A percentile compares a stretch with the other conserved stretches of the same genome.
Conservation (phyloP, 2,113 vertebrate genomes). For the Larimichthys crocea region DNA sequence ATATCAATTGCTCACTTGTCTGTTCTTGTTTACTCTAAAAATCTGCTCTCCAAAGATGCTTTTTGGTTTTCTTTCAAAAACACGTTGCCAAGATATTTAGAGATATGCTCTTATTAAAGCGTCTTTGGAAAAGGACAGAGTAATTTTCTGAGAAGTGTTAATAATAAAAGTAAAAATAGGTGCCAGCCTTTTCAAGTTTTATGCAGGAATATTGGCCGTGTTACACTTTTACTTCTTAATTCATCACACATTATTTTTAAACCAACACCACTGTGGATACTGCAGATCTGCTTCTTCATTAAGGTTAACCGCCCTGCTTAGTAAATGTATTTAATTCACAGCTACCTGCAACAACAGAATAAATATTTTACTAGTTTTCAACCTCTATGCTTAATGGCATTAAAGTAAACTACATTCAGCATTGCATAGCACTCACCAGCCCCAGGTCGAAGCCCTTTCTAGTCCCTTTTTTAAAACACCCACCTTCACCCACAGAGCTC, state of each 20-base stretch:
- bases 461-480: conserved; percentile 27
- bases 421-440: conserved; percentile 5
- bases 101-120: conserved; percentile 5
- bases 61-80: conserved; percentile 16
- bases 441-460: neutral
- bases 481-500: conserved; percentile 32
- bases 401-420: conserved; percentile 23
- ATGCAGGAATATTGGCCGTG: neutral
- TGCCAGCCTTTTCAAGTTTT: conserved; percentile 29
- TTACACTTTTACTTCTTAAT: conserved; percentile 17
- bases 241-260: conserved; percentile 7
- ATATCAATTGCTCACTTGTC: neutral
- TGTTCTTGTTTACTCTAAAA: conserved; percentile 14
- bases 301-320: neutral
- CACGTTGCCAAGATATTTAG: neutral
- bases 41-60: neutral
- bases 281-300: conserved; percentile 9
- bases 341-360: conserved; percentile 20
- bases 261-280: conserved; percentile 10
- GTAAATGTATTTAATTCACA: conserved; percentile 40
- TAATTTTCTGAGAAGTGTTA: conserved; percentile 6
- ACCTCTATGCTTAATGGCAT: conserved; percentile 20
- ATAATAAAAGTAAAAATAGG: conserved; percentile 15
- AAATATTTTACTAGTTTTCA: conserved; percentile 42
- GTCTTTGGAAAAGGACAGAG: conserved; percentile 26